phyloP scores from a whole-genome alignment of 2,113 vertebrate species.

The Pan troglodytes region NHGRI_mPanTro3-v2.1_pri NC_072413.2:85467001-85467500 shows the following conservation, averaged over 20 bases:
- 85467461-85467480: not conserved
- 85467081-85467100: not conserved
- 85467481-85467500: not conserved
- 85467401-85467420: not conserved
- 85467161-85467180: constrained; percentile 30
- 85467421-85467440: not conserved
- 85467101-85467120: not conserved
- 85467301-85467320: constrained; percentile 39
- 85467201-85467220: constrained; percentile 52
- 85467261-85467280: constrained; percentile 43
- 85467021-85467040: not conserved
- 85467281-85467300: constrained; percentile 47
- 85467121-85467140: constrained; percentile 30
- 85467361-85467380: constrained; percentile 34
- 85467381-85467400: not conserved
- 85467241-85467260: constrained; percentile 40
- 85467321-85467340: not conserved
- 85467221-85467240: constrained; percentile 64
- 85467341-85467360: not conserved
- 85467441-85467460: not conserved
- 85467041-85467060: constrained; percentile 35
- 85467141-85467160: constrained; percentile 44
- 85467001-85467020: not conserved
- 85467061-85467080: constrained; percentile 8
- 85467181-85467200: constrained; percentile 52